Percentiles rank a stretch among this genome's conserved stretches.
phyloP scores from a whole-genome alignment of 2,797 vertebrate species.

The Salarias fasciatus region DNA sequence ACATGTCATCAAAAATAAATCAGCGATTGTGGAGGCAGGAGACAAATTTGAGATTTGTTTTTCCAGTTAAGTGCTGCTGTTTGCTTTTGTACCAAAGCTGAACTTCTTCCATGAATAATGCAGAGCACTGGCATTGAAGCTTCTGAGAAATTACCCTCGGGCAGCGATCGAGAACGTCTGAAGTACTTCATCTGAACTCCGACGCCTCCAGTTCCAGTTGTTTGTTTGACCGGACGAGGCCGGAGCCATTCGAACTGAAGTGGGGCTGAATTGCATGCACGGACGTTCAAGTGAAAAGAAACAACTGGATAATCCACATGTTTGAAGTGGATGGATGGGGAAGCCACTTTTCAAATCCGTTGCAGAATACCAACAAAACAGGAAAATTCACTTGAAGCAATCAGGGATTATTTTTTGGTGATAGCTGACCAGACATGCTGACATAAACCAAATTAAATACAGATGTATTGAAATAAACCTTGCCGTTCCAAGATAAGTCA shows the following conservation, averaged over 20 bases:
- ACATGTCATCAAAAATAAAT: too few species aligned
- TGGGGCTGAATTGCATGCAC: constrained; percentile 13
- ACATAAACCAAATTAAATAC: too few species aligned
- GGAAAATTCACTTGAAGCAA: too few species aligned
- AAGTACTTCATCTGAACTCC: constrained; percentile 26
- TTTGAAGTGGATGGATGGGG: background rate
- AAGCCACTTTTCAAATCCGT: background rate
- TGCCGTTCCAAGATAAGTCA: background rate
- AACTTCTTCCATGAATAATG: constrained; percentile 45
- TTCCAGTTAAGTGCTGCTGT: constrained; percentile 15
- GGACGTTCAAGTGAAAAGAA: too few species aligned
- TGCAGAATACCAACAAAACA: background rate
- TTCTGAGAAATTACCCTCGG: constrained; percentile 26
- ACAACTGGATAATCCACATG: too few species aligned
- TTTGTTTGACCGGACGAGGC: constrained; percentile 32
- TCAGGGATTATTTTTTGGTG: too few species aligned
- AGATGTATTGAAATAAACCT: background rate
- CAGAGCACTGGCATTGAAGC: constrained; percentile 28
- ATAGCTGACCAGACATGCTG: too few species aligned
- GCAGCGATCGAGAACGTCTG: constrained; percentile 28
- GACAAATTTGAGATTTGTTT: constrained; percentile 20
- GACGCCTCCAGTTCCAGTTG: constrained; percentile 10
- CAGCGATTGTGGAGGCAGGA: too few species aligned
- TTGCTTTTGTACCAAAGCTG: constrained; percentile 21
- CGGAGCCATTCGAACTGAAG: constrained; percentile 34